These are phyloP conservation scores for Entomobrya proxima DNA, from an alignment of 2,888 invertebrate species.

Conservation along the genomic window DNA sequence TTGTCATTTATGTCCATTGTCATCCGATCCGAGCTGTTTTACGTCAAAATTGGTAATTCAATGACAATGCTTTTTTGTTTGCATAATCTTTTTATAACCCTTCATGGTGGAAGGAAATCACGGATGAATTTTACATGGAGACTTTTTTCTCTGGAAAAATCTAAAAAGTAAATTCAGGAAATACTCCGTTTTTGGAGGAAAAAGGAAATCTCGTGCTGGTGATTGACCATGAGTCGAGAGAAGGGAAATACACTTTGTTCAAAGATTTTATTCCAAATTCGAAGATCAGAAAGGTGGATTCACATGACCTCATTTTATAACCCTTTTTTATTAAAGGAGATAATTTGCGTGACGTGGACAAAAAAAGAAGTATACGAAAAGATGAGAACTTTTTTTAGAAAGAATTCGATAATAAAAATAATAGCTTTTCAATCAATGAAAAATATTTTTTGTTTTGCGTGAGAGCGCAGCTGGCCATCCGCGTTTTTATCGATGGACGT, in stretches of 20 bases:
- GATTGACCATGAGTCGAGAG: neutral
- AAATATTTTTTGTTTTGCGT: neutral
- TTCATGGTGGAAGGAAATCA: too few species aligned
- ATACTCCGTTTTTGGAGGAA: slow-evolving; percentile 9
- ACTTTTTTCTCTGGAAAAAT: slow-evolving; percentile 16
- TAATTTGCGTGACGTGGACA: neutral
- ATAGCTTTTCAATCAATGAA: neutral
- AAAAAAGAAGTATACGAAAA: too few species aligned
- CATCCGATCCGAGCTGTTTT: too few species aligned
- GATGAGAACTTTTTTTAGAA: too few species aligned
- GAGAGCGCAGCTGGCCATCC: neutral
- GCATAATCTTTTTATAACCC: too few species aligned
- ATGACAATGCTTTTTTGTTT: too few species aligned
- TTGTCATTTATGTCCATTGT: too few species aligned
- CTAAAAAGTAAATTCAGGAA: too few species aligned
- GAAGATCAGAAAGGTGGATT: too few species aligned
- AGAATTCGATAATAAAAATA: neutral
- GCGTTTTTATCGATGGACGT: neutral
- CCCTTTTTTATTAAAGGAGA: neutral
- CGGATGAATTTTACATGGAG: too few species aligned
- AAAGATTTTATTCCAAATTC: neutral
- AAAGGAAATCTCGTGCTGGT: slow-evolving; percentile 4
- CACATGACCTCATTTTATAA: neutral
- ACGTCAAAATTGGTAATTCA: too few species aligned
- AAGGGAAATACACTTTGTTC: neutral